Evolutionary conservation across 2,797 vertebrate species (phyloP).

Genomic region (Sciaenops ocellatus): DNA sequence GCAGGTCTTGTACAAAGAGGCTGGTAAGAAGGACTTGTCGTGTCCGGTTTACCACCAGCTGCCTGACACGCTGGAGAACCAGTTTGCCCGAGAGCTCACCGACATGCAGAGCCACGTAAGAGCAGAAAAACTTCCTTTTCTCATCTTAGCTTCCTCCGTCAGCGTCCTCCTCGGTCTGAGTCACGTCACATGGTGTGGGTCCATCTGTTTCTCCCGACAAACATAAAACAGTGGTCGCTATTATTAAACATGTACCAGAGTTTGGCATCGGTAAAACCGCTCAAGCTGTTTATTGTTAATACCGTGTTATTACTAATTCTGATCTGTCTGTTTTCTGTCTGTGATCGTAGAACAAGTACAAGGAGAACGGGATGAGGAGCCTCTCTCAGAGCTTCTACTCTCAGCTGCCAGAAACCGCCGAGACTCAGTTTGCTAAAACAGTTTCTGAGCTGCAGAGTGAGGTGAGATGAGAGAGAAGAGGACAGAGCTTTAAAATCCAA

Average conservation of each 20-base stretch:
- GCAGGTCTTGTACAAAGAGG: conserved; percentile 82
- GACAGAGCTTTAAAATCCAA: background rate
- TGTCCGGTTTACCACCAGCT: conserved; percentile 76
- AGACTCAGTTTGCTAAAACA: conserved; percentile 75
- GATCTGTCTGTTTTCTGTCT: background rate
- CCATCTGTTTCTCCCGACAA: background rate
- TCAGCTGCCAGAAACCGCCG: conserved; percentile 89
- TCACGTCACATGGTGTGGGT: background rate
- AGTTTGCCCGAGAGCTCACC: conserved; percentile 67
- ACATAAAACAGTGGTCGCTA: background rate
- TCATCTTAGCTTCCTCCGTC: too few relatives aligned
- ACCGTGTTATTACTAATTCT: background rate
- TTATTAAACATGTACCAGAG: background rate
- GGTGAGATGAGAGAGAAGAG: conserved; percentile 45
- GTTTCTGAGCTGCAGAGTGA: conserved; percentile 72
- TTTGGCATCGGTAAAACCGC: background rate
- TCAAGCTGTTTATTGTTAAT: background rate
- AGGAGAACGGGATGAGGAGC: conserved; percentile 82
- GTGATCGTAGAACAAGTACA: conserved; percentile 88
- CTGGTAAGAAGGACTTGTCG: conserved; percentile 52
- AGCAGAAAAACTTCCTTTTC: background rate
- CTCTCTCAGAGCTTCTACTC: conserved; percentile 88
- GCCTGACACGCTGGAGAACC: conserved; percentile 73
- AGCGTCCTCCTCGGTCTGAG: too few relatives aligned
- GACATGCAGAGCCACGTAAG: conserved; percentile 76